Evolutionary conservation across 2,888 invertebrate genomes (phyloP), one percentile per base, ranked within the genome.

Genomic region (Ditylenchus weischeri): DNA sequence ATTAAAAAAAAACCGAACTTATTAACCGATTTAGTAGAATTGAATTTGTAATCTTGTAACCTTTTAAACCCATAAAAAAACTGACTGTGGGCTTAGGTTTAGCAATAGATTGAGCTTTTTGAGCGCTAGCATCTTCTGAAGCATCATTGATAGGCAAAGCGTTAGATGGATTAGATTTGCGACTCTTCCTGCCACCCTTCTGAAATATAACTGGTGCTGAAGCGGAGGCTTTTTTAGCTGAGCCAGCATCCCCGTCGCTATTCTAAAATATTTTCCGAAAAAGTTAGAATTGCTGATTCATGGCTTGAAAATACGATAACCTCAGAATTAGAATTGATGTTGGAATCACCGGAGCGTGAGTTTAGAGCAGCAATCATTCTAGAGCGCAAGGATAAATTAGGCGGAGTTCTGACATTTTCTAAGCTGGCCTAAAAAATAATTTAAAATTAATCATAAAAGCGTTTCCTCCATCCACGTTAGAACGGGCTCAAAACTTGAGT

Each of bases 301-400:
- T n/a, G n/a, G n/a, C n/a, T n/a, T n/a, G n/a, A 54, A 54, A 18
- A 13, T 18, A n/a, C n/a, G 2, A 65, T 43, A 47, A 48, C 47
- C 38, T 48, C 48, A 1, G 8, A 63, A 36, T 35, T 66, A 11
- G 23, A 15, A 18, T 6, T 23, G 11, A 62, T 47, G 21, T 72
- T 50, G 6, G 62, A 65, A 47, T 70, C 69, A 8, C 65, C 62
- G 19, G 69, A 71, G 11, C 68, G 68, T 11, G 77, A 73, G 57
- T 79, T 78, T 65, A 77, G 68, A 0, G 79, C 78, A 1, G 79
- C 77, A 72, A 79, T 78, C 77, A 78, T 78, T 38, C 79, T 68
- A 5, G 77, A 78, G 57, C 79, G 73, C 47, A 79, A 57, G n/a
- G 75, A 72, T 8, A 79, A 67, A 62, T 79, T 79, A 21, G 79